phyloP scores from a whole-genome alignment of 2,888 invertebrate genomes.

The Pristionchus exspectatus region DNA sequence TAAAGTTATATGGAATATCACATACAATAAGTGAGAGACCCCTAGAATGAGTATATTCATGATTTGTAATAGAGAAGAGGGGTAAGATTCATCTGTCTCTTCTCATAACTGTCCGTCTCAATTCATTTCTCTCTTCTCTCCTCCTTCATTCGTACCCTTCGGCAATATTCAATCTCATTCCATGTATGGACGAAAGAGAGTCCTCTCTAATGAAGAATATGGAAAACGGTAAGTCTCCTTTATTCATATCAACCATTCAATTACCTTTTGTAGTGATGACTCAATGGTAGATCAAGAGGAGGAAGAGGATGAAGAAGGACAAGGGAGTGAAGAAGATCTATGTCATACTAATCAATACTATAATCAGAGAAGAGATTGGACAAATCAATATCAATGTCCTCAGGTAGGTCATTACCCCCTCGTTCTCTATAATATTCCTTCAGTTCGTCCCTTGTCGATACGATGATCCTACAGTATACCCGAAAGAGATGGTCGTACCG shows the following conservation, averaged over 20 bases:
- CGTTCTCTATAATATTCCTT: neutral
- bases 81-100: slow-evolving; percentile 5
- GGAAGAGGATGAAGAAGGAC: slow-evolving; percentile 28
- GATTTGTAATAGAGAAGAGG: neutral
- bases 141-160: neutral
- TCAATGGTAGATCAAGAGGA: slow-evolving; percentile 19
- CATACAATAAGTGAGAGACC: neutral
- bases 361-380: slow-evolving; percentile 33
- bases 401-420: neutral
- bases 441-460: slow-evolving; percentile 38
- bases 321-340: slow-evolving; percentile 45
- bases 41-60: neutral
- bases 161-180: slow-evolving; percentile 32
- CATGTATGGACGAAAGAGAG: slow-evolving; percentile 15
- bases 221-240: neutral
- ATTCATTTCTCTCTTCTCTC: slow-evolving; percentile 38
- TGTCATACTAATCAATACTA: slow-evolving; percentile 23
- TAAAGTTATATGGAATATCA: neutral
- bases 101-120: slow-evolving; percentile 37
- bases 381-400: neutral
- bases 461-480: slow-evolving; percentile 11
- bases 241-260: neutral
- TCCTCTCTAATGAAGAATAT: slow-evolving; percentile 17
- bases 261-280: neutral
- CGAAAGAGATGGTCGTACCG: slow-evolving; percentile 37